Base-by-base conservation (phyloP, 2,113 vertebrate species). In the Seriola rivoliana region DNA sequence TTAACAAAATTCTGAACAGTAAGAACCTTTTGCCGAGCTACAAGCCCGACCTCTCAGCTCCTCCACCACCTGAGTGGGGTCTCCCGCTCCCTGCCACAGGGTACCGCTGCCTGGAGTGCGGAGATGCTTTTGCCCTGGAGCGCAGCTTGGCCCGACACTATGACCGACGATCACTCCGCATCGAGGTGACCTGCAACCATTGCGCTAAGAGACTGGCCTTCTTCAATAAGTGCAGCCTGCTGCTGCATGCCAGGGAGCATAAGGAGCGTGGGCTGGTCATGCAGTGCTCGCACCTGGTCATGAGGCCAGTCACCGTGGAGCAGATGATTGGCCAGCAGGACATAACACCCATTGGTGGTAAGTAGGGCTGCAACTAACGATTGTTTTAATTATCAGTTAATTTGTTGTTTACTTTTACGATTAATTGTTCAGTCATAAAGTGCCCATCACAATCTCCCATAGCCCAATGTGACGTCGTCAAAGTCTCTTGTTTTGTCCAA, bases 311-410 rank as follows among this genome's bases (percentile, higher is more conserved):
- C 2, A 97, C 97, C 0, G 89, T 99, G 69, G 98, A 99, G 86
- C 98, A 99, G 92, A 99, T 99, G 98, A 97, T 99, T 8, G 98
- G 98, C 0, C 98, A 99, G 88, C 98, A 98, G 0, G 98, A 99
- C 83, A 91, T 97, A 58, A 95, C 96, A 0, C 96, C 97, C 1
- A 93, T 96, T 21, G 91, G 96, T 42, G 90, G 93, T 94, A 78
- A 89, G 91, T 29, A 14, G 29, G 34, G 10, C 6, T 50, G 40
- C 57, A 82, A 54, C 16, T 63, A 11, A 19, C 4, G 0, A 4
- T 71, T 34, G 64, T 48, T 79, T 59, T 9, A 32, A 66, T 40
- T 25, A 40, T 50, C 0, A 2, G 23, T 19, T 32, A 19, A 78
- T 44, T 14, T 16, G 4, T 21, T 12, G 52, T 48, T 34, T 50